Conservation (phyloP, 2,113 vertebrate genomes). For the Caracal caracal region DNA sequence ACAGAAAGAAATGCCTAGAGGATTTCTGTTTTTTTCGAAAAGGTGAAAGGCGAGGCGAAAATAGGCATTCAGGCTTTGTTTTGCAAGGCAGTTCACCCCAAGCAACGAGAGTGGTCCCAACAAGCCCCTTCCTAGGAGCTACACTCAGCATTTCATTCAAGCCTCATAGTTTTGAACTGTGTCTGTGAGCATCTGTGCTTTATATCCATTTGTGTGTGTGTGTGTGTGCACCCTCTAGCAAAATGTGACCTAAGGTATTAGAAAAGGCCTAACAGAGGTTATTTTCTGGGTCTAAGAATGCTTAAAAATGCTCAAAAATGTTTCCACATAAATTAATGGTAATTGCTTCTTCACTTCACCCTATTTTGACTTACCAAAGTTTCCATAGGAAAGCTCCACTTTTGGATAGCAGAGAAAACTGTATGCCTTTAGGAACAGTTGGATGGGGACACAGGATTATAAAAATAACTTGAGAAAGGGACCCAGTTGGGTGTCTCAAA, state of each 20-base stretch:
- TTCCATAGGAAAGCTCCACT: background rate
- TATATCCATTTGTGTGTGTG: background rate
- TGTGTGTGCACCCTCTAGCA: background rate
- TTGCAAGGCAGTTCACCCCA: background rate
- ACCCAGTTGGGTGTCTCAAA: background rate
- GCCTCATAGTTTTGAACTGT: background rate
- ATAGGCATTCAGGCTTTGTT: background rate
- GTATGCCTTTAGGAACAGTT: background rate
- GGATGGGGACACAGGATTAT: fast-evolving
- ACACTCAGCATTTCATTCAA: background rate
- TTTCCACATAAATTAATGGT: background rate
- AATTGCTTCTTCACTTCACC: background rate
- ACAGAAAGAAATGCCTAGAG: background rate
- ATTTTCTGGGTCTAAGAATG: background rate
- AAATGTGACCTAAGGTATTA: background rate
- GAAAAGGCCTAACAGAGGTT: background rate
- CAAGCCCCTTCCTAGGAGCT: background rate
- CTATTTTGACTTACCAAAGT: background rate
- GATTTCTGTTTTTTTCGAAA: background rate
- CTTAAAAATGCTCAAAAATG: background rate
- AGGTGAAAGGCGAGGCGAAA: background rate
- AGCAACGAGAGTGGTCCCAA: background rate
- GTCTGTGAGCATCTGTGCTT: background rate
- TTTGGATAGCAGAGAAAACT: background rate
- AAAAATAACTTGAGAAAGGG: background rate